These are phyloP conservation scores for Amaurobius ferox DNA, from an alignment of 2,888 invertebrate genomes.

Conservation along the genomic window DNA sequence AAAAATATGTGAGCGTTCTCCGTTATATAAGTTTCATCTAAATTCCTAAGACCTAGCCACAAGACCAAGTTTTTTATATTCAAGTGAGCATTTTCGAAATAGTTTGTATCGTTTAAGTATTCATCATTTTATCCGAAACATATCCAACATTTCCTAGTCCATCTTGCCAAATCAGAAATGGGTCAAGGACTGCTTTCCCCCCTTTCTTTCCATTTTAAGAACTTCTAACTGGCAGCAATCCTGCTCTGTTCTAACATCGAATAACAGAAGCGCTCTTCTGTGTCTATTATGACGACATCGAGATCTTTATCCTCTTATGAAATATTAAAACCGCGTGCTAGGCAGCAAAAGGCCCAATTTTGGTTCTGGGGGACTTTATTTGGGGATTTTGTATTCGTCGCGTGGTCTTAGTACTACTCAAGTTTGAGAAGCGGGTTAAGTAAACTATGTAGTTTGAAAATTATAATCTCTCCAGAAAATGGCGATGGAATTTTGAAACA, in stretches of 20 bases:
- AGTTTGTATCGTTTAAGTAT: constrained; percentile 1
- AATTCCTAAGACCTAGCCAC: no score
- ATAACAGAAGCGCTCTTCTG: background rate
- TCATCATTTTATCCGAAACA: background rate
- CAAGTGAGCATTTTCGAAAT: background rate
- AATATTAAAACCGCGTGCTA: constrained; percentile 11
- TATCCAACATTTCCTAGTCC: background rate
- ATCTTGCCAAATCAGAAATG: background rate
- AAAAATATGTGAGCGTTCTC: no score
- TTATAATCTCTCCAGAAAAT: background rate
- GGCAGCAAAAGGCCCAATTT: background rate
- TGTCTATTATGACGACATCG: background rate
- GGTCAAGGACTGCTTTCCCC: background rate
- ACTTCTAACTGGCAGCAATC: background rate
- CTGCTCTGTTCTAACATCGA: background rate
- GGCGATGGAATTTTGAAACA: background rate
- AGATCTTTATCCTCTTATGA: background rate
- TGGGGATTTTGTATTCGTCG: background rate
- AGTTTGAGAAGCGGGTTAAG: background rate
- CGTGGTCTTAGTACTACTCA: background rate
- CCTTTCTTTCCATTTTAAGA: background rate
- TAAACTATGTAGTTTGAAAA: background rate
- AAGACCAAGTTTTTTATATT: background rate
- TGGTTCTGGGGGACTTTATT: background rate
- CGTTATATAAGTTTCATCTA: no score